Conservation (phyloP, 2,888 invertebrate genomes). For the Patella pellucida region DNA sequence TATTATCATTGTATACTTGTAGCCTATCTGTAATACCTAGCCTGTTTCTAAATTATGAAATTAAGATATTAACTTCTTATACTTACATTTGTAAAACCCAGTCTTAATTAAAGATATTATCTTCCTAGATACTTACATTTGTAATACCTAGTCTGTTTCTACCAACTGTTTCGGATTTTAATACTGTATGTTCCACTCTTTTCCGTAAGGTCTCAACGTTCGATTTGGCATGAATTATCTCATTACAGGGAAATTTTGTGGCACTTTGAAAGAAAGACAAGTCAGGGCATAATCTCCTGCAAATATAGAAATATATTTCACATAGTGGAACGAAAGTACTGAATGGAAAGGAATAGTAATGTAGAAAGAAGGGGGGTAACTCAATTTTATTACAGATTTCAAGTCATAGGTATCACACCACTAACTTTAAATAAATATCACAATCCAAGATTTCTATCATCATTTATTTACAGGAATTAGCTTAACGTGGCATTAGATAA, state of each 20-base stretch:
- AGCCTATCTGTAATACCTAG: not conserved
- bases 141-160: conserved; percentile 89
- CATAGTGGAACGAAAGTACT: no score
- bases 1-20: no score
- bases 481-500: no score
- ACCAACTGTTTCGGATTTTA: conserved; percentile 90
- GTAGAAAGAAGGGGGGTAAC: no score
- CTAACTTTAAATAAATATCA: no score
- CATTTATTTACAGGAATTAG: no score
- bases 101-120: not conserved
- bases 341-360: no score
- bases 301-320: conserved; percentile 63
- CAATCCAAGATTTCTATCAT: no score
- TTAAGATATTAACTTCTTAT: not conserved
- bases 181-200: conserved; percentile 87
- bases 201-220: conserved; percentile 84
- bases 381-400: no score
- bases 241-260: conserved; percentile 89
- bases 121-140: conserved; percentile 78
- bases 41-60: not conserved
- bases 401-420: no score
- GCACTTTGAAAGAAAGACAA: conserved; percentile 96
- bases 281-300: conserved; percentile 88
- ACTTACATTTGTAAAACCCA: not conserved
- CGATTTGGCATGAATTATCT: conserved; percentile 82